A percentile compares a stretch with the other conserved stretches of the same genome.
Evolutionary conservation across 1,140 invertebrate species (phyloP).

Genomic region (Thaumatotibia leucotreta): DNA sequence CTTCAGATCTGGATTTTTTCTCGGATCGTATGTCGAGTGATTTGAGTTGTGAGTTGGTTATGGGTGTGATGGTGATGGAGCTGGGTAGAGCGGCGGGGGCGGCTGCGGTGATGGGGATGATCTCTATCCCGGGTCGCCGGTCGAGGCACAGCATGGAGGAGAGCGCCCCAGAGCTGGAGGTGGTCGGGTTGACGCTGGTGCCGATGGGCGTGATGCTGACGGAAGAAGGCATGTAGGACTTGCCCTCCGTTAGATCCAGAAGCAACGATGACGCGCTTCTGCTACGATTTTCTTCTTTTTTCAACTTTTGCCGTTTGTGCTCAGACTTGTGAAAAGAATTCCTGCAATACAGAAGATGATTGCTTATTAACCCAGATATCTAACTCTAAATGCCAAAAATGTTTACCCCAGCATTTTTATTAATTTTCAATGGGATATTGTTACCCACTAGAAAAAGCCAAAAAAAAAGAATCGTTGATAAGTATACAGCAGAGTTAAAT

Average conservation of each 20-base stretch:
- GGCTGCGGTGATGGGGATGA: slow-evolving; percentile 84
- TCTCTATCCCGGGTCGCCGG: slow-evolving; percentile 86
- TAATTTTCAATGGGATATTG: too few relatives aligned
- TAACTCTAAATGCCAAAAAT: too few relatives aligned
- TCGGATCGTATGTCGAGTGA: slow-evolving; percentile 77
- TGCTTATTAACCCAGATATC: too few relatives aligned
- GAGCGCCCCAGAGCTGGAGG: slow-evolving; percentile 71
- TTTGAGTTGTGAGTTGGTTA: slow-evolving; percentile 78
- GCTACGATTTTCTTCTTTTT: slow-evolving; percentile 60
- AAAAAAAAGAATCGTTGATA: too few relatives aligned
- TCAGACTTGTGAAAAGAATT: slow-evolving; percentile 76
- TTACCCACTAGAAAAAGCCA: too few relatives aligned
- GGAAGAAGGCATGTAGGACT: slow-evolving; percentile 81
- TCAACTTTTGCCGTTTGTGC: slow-evolving; percentile 73
- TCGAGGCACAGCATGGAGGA: slow-evolving; percentile 82
- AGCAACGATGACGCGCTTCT: slow-evolving; percentile 62
- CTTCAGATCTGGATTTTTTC: slow-evolving; percentile 81
- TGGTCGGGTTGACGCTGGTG: slow-evolving; percentile 47
- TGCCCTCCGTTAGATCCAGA: slow-evolving; percentile 78
- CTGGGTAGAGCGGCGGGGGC: slow-evolving; percentile 81
- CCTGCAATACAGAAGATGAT: slow-evolving; percentile 61
- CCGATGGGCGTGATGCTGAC: slow-evolving; percentile 89
- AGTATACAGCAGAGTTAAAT: too few relatives aligned
- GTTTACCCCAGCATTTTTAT: too few relatives aligned
- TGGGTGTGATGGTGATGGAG: slow-evolving; percentile 91